These are phyloP conservation scores for Passer montanus DNA, from an alignment of 2,113 vertebrate species.

Conservation along the genomic window DNA sequence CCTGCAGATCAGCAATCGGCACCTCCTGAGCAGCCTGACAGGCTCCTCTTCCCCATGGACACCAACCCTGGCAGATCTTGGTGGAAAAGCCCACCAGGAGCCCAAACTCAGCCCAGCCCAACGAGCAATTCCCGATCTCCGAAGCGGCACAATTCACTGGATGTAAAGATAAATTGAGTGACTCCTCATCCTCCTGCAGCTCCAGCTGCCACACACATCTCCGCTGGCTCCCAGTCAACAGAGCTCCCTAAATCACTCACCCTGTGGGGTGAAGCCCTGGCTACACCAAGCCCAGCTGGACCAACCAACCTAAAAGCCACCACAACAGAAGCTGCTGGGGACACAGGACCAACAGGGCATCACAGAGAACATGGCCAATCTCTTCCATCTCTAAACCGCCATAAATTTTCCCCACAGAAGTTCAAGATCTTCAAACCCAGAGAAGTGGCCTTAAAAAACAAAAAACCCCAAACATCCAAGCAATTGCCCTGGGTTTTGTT, in stretches of 20 bases:
- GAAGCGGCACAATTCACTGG: rapidly evolving
- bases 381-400: background rate
- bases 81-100: background rate
- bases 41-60: background rate
- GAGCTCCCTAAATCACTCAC: background rate
- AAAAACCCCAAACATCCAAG: background rate
- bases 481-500: background rate
- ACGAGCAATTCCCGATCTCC: rapidly evolving
- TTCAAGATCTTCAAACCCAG: background rate
- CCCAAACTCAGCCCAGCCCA: background rate
- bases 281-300: background rate
- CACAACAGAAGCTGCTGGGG: background rate
- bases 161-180: background rate
- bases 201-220: background rate
- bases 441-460: background rate
- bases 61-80: rapidly evolving
- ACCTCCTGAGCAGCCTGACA: background rate
- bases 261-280: background rate
- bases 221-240: background rate
- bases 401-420: background rate
- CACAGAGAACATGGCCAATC: background rate
- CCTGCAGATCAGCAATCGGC: rapidly evolving
- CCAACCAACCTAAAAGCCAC: background rate
- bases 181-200: background rate
- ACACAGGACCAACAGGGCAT: background rate